Percentiles rank a stretch among this genome's conserved stretches.
Conservation (phyloP, 2,888 invertebrate genomes). For the Diaphora mendica region DNA sequence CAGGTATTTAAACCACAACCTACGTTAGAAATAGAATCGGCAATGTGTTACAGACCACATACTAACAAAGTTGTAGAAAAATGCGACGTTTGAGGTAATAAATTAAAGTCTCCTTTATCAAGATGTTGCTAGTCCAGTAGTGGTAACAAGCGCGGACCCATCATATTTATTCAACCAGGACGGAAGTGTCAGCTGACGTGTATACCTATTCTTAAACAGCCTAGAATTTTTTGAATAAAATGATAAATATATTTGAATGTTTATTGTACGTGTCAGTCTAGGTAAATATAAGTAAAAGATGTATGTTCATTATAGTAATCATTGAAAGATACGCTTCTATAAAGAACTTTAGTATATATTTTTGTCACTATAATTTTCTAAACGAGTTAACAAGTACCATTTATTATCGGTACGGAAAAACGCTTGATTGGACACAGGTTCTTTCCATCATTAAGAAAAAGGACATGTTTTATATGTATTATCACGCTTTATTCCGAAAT, state of each 20-base stretch:
- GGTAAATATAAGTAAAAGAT: neutral
- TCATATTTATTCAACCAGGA: conserved; percentile 46
- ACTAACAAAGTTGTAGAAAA: conserved; percentile 36
- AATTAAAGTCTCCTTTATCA: conserved; percentile 45
- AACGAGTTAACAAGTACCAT: neutral
- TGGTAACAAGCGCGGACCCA: conserved; percentile 36
- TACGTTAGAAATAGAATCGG: conserved; percentile 33
- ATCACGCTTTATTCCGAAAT: too few relatives aligned
- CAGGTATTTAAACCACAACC: conserved; percentile 51
- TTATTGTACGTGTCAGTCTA: neutral
- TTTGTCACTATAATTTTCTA: neutral
- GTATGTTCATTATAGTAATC: neutral
- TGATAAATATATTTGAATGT: conserved; percentile 20
- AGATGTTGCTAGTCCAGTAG: conserved; percentile 41
- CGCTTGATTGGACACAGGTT: neutral
- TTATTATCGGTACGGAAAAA: neutral
- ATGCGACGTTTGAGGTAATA: conserved; percentile 36
- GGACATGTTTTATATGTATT: neutral
- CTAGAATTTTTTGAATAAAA: conserved; percentile 35
- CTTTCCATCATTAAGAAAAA: neutral
- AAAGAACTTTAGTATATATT: neutral
- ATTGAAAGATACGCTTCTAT: neutral
- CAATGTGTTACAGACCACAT: conserved; percentile 23
- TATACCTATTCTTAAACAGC: conserved; percentile 43
- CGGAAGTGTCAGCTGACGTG: conserved; percentile 44